These are phyloP conservation scores for Sebastes fasciatus DNA, from an alignment of 2,113 vertebrate species.

Conservation along the genomic window DNA sequence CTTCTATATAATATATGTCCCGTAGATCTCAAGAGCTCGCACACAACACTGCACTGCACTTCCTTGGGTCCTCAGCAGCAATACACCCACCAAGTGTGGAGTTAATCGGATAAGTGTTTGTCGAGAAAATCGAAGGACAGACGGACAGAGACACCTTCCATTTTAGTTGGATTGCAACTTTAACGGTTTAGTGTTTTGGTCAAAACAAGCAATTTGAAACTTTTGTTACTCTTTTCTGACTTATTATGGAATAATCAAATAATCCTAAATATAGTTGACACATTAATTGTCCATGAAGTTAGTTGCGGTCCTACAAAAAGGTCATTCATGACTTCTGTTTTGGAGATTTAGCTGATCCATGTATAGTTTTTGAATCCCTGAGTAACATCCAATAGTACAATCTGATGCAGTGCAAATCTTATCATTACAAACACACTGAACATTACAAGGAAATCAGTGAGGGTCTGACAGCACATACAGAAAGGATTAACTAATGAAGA, in stretches of 20 bases:
- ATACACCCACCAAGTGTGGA: not conserved
- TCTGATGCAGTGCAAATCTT: not conserved
- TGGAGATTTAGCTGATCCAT: not conserved
- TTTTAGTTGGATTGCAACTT: not conserved
- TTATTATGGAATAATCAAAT: not conserved
- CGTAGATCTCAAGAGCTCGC: not conserved
- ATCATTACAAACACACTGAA: not conserved
- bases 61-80: not conserved
- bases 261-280: not conserved
- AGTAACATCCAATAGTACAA: not conserved
- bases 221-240: not conserved
- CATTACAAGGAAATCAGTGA: not conserved
- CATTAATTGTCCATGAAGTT: not conserved
- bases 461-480: not conserved
- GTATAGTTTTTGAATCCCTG: not conserved
- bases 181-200: not conserved
- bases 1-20: not conserved
- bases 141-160: not conserved
- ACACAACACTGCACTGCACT: not conserved
- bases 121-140: not conserved
- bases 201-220: not conserved
- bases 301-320: not conserved
- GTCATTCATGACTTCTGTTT: not conserved
- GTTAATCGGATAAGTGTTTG: not conserved
- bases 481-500: slow-evolving; percentile 41